A percentile compares a stretch with the other conserved stretches of the same genome.
These are phyloP conservation scores for Hybognathus amarus DNA, from an alignment of 2,797 vertebrate species.

Conservation along the genomic window DNA sequence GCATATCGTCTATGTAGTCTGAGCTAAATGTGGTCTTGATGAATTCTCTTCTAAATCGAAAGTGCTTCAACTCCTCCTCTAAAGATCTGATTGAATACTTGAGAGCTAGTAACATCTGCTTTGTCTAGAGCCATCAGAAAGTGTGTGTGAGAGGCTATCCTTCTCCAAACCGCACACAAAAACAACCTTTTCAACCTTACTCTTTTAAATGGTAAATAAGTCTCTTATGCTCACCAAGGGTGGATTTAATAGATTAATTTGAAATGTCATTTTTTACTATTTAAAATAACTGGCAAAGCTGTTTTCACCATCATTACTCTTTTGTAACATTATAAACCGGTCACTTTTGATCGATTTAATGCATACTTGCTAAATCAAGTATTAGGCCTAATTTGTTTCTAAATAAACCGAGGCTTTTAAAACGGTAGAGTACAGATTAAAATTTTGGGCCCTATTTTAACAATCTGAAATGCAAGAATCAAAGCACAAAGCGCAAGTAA, in stretches of 20 bases:
- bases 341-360: background rate
- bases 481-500: too few relatives aligned
- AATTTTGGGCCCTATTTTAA: too few relatives aligned
- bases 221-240: background rate
- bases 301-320: background rate
- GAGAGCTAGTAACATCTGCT: background rate
- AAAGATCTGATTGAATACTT: background rate
- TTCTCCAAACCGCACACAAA: background rate
- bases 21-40: conserved; percentile 21
- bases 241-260: too few relatives aligned
- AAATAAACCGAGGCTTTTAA: background rate
- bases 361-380: background rate
- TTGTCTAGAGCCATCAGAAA: background rate
- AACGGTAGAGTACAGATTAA: background rate
- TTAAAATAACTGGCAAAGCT: background rate
- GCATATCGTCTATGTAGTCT: background rate
- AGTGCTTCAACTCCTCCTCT: background rate
- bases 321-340: background rate
- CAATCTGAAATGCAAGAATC: too few relatives aligned
- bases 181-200: background rate
- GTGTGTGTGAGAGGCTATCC: background rate
- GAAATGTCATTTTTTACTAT: background rate
- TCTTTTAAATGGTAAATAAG: background rate
- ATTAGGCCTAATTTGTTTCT: background rate
- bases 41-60: background rate